phyloP scores from a whole-genome alignment of 2,888 invertebrate species.

The Agonopterix alstromeriana region DNA sequence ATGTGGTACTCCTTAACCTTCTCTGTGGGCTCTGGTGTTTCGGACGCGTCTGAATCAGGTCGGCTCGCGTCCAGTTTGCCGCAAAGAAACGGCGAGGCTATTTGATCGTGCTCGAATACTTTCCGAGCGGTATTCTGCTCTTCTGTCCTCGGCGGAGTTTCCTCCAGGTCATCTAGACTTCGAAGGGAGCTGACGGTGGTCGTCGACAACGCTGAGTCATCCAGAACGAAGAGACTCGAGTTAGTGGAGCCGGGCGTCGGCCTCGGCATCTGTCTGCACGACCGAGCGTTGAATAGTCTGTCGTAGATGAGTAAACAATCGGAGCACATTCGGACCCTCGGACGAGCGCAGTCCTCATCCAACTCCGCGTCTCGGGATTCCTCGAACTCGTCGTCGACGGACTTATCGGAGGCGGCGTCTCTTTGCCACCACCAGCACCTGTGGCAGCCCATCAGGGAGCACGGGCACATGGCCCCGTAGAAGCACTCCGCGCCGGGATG shows the following conservation, averaged over 20 bases:
- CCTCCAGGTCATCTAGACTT: constrained; percentile 76
- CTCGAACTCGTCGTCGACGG: constrained; percentile 18
- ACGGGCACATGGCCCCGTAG: constrained; percentile 56
- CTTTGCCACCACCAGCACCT: constrained; percentile 65
- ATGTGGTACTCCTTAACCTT: constrained; percentile 41
- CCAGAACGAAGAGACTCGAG: constrained; percentile 74
- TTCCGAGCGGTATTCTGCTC: constrained; percentile 3
- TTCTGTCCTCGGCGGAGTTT: constrained; percentile 18
- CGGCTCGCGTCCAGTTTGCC: constrained; percentile 26
- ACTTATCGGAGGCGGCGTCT: constrained; percentile 21
- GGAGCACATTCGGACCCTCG: constrained; percentile 30
- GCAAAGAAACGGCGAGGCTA: constrained; percentile 39
- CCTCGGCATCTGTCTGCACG: constrained; percentile 5
- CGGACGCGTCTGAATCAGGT: constrained; percentile 23
- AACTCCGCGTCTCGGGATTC: constrained; percentile 18
- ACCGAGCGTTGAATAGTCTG: constrained; percentile 32
- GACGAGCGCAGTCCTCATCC: constrained; percentile 18
- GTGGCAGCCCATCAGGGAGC: constrained; percentile 60
- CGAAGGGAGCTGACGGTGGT: constrained; percentile 76
- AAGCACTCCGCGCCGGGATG: constrained; percentile 35
- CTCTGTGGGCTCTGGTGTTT: constrained; percentile 8
- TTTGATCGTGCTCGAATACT: constrained; percentile 6
- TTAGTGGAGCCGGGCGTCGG: constrained; percentile 49
- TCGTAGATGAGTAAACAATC: constrained; percentile 47
- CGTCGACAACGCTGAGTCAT: constrained; percentile 73